phyloP scores from a whole-genome alignment of 1,140 invertebrate genomes.

The Hylaeus anthracinus region DNA sequence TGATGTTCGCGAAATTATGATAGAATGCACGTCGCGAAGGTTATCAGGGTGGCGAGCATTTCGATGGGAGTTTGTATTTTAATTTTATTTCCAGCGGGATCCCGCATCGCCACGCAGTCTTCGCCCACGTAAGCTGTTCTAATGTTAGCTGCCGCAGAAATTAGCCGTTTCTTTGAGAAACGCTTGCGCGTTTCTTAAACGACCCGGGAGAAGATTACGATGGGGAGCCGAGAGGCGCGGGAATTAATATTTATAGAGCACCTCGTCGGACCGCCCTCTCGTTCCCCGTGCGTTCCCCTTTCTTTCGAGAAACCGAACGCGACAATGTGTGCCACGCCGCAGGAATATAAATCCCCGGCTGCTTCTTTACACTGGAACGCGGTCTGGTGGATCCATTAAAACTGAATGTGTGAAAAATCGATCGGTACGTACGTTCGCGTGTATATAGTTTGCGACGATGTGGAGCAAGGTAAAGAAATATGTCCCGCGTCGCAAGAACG shows the following conservation, averaged over 20 bases:
- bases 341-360: slow-evolving; percentile 30
- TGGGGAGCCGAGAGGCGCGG: neutral
- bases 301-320: slow-evolving; percentile 34
- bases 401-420: slow-evolving; percentile 47
- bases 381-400: slow-evolving; percentile 34
- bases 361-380: slow-evolving; percentile 30
- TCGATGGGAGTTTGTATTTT: neutral
- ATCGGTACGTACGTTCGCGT: slow-evolving; percentile 7
- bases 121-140: slow-evolving; percentile 27
- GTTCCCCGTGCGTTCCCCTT: slow-evolving; percentile 1
- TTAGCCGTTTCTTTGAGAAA: slow-evolving; percentile 50
- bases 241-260: slow-evolving; percentile 53
- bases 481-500: neutral
- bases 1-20: too few species aligned
- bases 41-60: too few species aligned
- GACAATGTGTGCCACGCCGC: slow-evolving; percentile 40
- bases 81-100: neutral
- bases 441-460: neutral
- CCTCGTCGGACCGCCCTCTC: slow-evolving; percentile 25
- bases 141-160: slow-evolving; percentile 17
- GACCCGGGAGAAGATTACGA: slow-evolving; percentile 27
- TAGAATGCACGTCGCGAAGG: too few species aligned
- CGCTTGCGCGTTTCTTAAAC: slow-evolving; percentile 44
- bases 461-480: slow-evolving; percentile 13
- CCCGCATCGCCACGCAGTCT: neutral